Evolutionary conservation across 2,888 invertebrate genomes (phyloP).

Genomic region (Anticlea derivata): DNA sequence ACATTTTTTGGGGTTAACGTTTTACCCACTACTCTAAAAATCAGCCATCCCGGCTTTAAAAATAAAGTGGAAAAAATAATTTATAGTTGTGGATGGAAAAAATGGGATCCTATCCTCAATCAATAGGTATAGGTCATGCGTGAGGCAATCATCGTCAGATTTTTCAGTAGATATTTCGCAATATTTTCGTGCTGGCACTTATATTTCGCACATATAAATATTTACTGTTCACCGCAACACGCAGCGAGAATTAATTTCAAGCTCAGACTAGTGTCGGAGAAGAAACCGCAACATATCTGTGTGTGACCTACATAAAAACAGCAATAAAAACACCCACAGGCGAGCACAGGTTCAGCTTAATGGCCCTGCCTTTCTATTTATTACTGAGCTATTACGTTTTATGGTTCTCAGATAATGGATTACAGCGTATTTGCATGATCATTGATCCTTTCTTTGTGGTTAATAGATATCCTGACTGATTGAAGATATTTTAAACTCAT

Average conservation of each 20-base stretch:
- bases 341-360: slow-evolving; percentile 38
- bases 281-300: slow-evolving; percentile 42
- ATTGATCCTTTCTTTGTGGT: slow-evolving; percentile 16
- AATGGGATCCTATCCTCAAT: too few species aligned
- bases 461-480: neutral
- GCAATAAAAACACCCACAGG: slow-evolving; percentile 42
- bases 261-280: slow-evolving; percentile 23
- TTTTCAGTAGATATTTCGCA: slow-evolving; percentile 13
- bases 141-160: neutral
- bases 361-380: slow-evolving; percentile 42
- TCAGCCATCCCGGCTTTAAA: too few species aligned
- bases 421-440: slow-evolving; percentile 35
- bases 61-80: too few species aligned
- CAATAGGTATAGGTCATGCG: too few species aligned
- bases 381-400: slow-evolving; percentile 34
- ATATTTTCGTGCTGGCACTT: slow-evolving; percentile 17
- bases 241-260: slow-evolving; percentile 23
- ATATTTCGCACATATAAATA: slow-evolving; percentile 20
- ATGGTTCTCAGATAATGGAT: slow-evolving; percentile 29
- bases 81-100: too few species aligned
- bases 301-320: slow-evolving; percentile 49
- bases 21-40: too few species aligned
- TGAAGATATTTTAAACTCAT: neutral
- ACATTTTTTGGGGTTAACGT: too few species aligned
- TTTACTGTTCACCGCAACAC: slow-evolving; percentile 27